Conservation (phyloP, 2,797 vertebrate genomes). For the Sitta carolinensis region DNA sequence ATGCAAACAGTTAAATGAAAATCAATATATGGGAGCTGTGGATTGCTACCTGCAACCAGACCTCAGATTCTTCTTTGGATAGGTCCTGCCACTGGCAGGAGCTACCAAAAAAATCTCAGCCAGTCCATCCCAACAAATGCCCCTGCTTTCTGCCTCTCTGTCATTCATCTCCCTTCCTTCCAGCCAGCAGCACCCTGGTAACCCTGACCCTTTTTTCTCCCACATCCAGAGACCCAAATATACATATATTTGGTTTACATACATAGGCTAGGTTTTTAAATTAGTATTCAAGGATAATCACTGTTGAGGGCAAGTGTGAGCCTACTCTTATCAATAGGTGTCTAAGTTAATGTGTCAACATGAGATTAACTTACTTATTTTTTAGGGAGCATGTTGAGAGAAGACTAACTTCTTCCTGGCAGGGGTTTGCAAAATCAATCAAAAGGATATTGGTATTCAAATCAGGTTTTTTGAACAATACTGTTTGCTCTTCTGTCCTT, state of each 20-base stretch:
- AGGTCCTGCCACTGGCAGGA: neutral
- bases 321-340: neutral
- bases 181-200: neutral
- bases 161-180: neutral
- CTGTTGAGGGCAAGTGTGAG: neutral
- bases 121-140: neutral
- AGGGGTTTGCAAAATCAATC: neutral
- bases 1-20: neutral
- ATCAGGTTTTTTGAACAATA: fast-evolving
- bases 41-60: neutral
- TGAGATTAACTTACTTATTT: neutral
- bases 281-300: neutral
- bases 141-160: neutral
- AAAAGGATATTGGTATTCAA: neutral
- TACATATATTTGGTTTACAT: neutral
- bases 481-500: neutral
- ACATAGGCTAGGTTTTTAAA: neutral
- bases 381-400: neutral
- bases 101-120: neutral
- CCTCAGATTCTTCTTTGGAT: neutral
- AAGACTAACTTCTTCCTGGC: neutral
- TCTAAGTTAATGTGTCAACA: neutral
- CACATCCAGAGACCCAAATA: neutral
- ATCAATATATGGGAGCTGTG: neutral
- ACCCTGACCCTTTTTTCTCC: neutral